Percentiles rank a stretch among this genome's conserved stretches.
phyloP scores from a whole-genome alignment of 2,797 vertebrate genomes.

The Channa striata region DNA sequence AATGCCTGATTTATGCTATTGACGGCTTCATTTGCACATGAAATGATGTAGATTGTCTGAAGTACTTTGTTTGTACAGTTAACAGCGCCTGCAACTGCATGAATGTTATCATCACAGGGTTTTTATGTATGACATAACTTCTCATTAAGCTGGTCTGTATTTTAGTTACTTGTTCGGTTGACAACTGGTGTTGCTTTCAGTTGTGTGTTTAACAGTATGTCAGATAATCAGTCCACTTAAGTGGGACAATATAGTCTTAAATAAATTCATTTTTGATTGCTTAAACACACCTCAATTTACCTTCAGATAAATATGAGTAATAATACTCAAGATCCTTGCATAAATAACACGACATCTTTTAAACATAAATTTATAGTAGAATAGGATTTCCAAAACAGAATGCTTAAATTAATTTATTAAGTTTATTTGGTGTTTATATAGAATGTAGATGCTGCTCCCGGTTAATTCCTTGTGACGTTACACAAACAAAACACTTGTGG shows the following conservation, averaged over 20 bases:
- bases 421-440: no score
- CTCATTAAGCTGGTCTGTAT: not conserved
- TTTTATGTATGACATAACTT: not conserved
- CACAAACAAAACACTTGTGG: not conserved
- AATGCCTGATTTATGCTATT: not conserved
- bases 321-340: no score
- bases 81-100: not conserved
- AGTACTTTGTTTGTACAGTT: not conserved
- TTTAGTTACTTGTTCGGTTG: no score
- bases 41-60: not conserved
- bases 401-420: no score
- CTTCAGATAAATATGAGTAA: no score
- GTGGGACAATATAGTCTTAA: not conserved
- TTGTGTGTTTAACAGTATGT: not conserved
- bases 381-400: no score
- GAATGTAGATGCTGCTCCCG: slow-evolving; percentile 21
- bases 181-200: no score
- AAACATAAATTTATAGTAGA: no score
- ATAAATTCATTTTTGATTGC: no score
- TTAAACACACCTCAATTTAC: no score
- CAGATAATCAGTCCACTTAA: not conserved
- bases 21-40: slow-evolving; percentile 11
- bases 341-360: no score
- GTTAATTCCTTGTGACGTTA: slow-evolving; percentile 17
- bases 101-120: not conserved